phyloP scores from a whole-genome alignment of 2,113 vertebrate genomes.

The Plotosus lineatus region DNA sequence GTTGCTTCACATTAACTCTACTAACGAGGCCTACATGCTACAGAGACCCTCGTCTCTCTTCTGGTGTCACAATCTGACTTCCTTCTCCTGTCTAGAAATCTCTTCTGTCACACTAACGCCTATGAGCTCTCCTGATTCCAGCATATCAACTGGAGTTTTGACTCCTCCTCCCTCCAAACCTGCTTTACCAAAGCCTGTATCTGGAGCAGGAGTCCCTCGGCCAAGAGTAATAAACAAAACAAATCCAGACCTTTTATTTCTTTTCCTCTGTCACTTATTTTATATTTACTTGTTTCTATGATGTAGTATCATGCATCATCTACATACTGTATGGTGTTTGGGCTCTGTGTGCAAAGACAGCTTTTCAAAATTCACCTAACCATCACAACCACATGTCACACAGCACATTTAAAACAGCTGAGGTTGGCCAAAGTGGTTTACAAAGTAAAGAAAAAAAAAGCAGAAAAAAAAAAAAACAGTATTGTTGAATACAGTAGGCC shows the following conservation, averaged over 20 bases:
- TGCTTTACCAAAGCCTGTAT: conserved; percentile 74
- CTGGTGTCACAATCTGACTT: conserved; percentile 82
- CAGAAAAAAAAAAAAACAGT: too few species aligned
- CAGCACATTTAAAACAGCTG: too few species aligned
- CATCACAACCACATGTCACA: too few species aligned
- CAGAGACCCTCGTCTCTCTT: conserved; percentile 84
- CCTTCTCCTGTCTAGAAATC: conserved; percentile 86
- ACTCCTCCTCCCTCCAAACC: conserved; percentile 83
- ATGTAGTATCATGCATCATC: too few species aligned
- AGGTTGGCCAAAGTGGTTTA: too few species aligned
- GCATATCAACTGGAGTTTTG: conserved; percentile 80
- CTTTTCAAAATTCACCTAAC: too few species aligned
- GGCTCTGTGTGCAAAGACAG: too few species aligned
- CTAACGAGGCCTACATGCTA: conserved; percentile 79
- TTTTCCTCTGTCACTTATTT: background rate
- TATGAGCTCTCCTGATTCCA: conserved; percentile 86
- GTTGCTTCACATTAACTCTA: conserved; percentile 81
- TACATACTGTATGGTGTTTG: background rate
- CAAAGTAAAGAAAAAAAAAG: too few species aligned
- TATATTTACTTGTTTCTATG: background rate
- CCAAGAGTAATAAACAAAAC: conserved; percentile 72
- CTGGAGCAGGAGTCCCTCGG: conserved; percentile 80
- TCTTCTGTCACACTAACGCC: conserved; percentile 88
- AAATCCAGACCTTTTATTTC: background rate
- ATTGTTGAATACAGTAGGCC: too few species aligned